A percentile compares a stretch with the other conserved stretches of the same genome.
Conservation (phyloP, 2,888 invertebrate species). For the Aplocera efformata region DNA sequence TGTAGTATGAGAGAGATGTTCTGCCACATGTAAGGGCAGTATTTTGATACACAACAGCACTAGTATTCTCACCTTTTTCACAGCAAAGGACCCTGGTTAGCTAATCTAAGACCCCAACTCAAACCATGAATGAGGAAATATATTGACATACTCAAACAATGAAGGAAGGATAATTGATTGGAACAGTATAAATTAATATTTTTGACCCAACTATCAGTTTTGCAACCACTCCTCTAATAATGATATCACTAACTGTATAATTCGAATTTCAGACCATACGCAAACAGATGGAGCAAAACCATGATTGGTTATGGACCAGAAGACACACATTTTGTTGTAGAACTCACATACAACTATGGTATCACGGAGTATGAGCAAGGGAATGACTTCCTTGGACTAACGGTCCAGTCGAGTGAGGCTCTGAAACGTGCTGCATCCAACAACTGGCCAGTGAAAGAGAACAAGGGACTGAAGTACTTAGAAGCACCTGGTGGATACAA, state of each 20-base stretch:
- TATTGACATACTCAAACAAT: too few relatives aligned
- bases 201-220: too few relatives aligned
- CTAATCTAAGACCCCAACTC: too few relatives aligned
- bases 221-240: too few relatives aligned
- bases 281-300: constrained; percentile 99
- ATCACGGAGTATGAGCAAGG: constrained; percentile 92
- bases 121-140: too few relatives aligned
- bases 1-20: too few relatives aligned
- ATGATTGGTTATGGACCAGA: constrained; percentile 99
- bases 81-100: too few relatives aligned
- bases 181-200: too few relatives aligned
- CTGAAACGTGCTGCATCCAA: constrained; percentile 85
- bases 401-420: constrained; percentile 88
- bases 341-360: constrained; percentile 98
- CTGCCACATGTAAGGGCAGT: too few relatives aligned
- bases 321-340: constrained; percentile 95
- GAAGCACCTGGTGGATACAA: constrained; percentile 96
- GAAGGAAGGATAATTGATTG: too few relatives aligned
- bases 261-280: constrained; percentile 89
- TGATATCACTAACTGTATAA: constrained; percentile 3
- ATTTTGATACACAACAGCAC: too few relatives aligned
- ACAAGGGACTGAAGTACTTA: constrained; percentile 82
- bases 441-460: constrained; percentile 86
- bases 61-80: too few relatives aligned
- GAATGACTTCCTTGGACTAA: constrained; percentile 94